Evolutionary conservation across 1,140 invertebrate species (phyloP).

Genomic region (Vollenhovia emeryi): DNA sequence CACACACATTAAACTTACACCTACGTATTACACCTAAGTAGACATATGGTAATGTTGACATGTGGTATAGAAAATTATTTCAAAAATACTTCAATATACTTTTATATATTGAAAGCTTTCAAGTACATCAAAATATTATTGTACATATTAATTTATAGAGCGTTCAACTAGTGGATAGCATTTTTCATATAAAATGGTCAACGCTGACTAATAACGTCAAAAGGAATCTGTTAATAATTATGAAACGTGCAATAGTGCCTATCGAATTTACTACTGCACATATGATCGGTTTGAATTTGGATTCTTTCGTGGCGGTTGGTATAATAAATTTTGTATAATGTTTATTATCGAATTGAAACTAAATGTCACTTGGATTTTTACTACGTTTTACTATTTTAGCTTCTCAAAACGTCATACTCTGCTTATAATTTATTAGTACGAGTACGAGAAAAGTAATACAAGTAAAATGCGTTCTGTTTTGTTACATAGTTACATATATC

Average conservation of each 20-base stretch:
- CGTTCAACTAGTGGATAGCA: not conserved
- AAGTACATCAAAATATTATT: no score
- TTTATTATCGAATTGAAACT: no score
- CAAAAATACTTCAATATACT: no score
- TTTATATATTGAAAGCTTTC: no score
- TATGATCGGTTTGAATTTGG: slow-evolving; percentile 32
- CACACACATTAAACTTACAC: no score
- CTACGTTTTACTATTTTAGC: slow-evolving; percentile 36
- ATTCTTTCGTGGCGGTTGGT: slow-evolving; percentile 51
- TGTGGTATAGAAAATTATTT: no score
- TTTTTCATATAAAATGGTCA: slow-evolving; percentile 46
- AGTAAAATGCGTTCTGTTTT: no score
- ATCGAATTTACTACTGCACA: slow-evolving; percentile 29
- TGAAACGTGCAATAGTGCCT: slow-evolving; percentile 48
- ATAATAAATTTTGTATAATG: slow-evolving; percentile 24
- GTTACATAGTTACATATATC: no score
- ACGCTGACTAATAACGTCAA: not conserved
- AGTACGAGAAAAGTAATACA: not conserved
- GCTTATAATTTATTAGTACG: slow-evolving; percentile 52
- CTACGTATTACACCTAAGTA: no score
- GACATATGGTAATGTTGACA: no score
- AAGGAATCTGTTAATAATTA: slow-evolving; percentile 20
- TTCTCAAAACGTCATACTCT: slow-evolving; percentile 57
- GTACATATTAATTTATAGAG: slow-evolving; percentile 33
- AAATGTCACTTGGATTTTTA: no score